Evolutionary conservation across 2,888 invertebrate species (phyloP).

Genomic region (Thymelicus sylvestris): DNA sequence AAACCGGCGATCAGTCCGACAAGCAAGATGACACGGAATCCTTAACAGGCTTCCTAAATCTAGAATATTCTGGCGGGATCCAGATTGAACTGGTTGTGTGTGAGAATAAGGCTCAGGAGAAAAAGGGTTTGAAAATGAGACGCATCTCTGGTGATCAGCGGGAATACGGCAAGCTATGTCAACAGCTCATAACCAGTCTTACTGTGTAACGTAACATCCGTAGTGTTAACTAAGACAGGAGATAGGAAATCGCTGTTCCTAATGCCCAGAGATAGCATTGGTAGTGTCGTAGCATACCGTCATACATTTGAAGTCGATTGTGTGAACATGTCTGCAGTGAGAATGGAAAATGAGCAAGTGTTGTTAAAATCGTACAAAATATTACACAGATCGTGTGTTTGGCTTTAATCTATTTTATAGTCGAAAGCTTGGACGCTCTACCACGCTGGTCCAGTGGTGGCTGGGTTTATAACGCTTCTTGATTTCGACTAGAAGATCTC

Average conservation of each 20-base stretch:
- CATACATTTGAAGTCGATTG: too few relatives aligned
- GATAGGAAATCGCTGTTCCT: background rate
- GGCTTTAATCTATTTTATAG: slow-evolving; percentile 4
- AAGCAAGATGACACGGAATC: slow-evolving; percentile 59
- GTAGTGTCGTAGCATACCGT: background rate
- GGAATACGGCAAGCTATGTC: slow-evolving; percentile 94
- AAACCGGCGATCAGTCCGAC: slow-evolving; percentile 64
- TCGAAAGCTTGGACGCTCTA: background rate
- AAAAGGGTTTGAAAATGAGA: slow-evolving; percentile 93
- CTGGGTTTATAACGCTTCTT: background rate
- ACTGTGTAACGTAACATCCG: slow-evolving; percentile 82
- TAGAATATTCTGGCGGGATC: slow-evolving; percentile 92
- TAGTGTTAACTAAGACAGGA: background rate
- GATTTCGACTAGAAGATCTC: slow-evolving; percentile 6
- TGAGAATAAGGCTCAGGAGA: slow-evolving; percentile 88
- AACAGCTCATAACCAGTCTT: slow-evolving; percentile 94
- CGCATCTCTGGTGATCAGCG: slow-evolving; percentile 95
- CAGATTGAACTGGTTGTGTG: slow-evolving; percentile 94
- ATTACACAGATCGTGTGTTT: slow-evolving; percentile 4
- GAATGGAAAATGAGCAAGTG: background rate
- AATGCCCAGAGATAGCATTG: background rate
- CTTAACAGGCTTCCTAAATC: slow-evolving; percentile 84
- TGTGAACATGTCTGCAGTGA: background rate
- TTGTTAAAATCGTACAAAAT: slow-evolving; percentile 1
- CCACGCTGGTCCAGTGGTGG: background rate